A percentile compares a stretch with the other conserved stretches of the same genome.
These are phyloP conservation scores for Ophion ellenae DNA, from an alignment of 2,888 invertebrate genomes.

Conservation along the genomic window DNA sequence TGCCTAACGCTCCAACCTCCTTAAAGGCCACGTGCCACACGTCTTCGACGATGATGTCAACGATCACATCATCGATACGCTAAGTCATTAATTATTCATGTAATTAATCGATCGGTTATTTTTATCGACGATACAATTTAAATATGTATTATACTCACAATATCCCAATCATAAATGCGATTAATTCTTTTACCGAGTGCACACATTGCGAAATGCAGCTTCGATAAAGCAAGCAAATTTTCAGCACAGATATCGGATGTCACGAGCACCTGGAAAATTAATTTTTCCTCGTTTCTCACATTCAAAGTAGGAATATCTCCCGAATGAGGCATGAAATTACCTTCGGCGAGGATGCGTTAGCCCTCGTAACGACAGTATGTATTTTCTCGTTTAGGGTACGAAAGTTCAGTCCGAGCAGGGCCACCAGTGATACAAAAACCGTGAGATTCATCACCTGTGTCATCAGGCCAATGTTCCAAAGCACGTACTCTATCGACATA, in stretches of 20 bases:
- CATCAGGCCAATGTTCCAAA: conserved; percentile 31
- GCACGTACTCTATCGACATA: background rate
- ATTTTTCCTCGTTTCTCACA: background rate
- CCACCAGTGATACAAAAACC: conserved; percentile 52
- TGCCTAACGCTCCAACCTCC: too few relatives aligned
- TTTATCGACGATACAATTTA: background rate
- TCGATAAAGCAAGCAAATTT: conserved; percentile 44
- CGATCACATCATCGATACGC: too few relatives aligned
- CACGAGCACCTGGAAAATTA: conserved; percentile 9
- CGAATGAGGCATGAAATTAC: conserved; percentile 14
- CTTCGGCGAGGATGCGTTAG: conserved; percentile 51
- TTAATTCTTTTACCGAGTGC: conserved; percentile 47
- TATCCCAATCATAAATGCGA: conserved; percentile 39
- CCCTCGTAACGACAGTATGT: conserved; percentile 20
- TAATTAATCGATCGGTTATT: background rate
- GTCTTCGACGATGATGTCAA: too few relatives aligned
- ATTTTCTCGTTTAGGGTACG: conserved; percentile 54
- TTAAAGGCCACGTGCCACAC: too few relatives aligned
- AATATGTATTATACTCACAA: conserved; percentile 28
- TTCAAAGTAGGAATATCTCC: background rate
- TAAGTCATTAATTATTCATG: too few relatives aligned
- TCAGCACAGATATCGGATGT: conserved; percentile 56
- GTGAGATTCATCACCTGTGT: conserved; percentile 52
- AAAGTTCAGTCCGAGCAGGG: conserved; percentile 52
- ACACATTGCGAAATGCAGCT: conserved; percentile 51